Evolutionary conservation across 2,797 vertebrate genomes (phyloP), one percentile per base, ranked within the genome.

Genomic region (Miichthys miiuy): DNA sequence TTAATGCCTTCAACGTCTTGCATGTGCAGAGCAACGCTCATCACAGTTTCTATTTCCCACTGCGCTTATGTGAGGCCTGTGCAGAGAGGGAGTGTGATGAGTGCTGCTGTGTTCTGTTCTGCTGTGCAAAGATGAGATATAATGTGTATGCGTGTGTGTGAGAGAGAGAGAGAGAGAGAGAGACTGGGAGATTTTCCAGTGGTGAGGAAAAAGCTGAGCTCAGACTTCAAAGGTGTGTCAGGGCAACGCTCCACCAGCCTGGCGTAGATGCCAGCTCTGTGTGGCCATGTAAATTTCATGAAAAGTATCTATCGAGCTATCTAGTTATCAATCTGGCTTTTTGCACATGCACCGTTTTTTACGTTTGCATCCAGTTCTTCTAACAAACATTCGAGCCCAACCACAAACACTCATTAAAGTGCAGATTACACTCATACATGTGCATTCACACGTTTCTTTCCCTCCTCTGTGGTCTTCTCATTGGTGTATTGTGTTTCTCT

Each of bases 211-310:
- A 86, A 73, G 81, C 88, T 78, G 77, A 87, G 81, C 75, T 84
- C 82, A 77, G 72, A 91, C 91, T 91, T 93, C 90, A 93, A 92
- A 91, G 91, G 82, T 91, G 87, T 85, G 82, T 90, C 79, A 82
- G 85, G 82, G 85, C 69, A 75, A 75, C 30, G 46, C 77, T 80
- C 21, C 71, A 60, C 69, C 73, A 86, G 77, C 72, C 72, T 57
- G 78, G 41, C 30, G n/a, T 72, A 42, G 74, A 84, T 73, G 79
- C 83, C 82, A 81, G 76, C 70, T 72, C 84, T 75, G 71, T 83
- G 80, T 80, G 86, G 83, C 82, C 88, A 90, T 90, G 83, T 81
- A 84, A 68, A 87, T 90, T 87, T 85, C 78, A 88, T 88, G 86
- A 81, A 84, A 69, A 84, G 55, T 66, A 83, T 84, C 80, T 61